phyloP scores from a whole-genome alignment of 2,113 vertebrate genomes.

The Aegotheles bennettii region DNA sequence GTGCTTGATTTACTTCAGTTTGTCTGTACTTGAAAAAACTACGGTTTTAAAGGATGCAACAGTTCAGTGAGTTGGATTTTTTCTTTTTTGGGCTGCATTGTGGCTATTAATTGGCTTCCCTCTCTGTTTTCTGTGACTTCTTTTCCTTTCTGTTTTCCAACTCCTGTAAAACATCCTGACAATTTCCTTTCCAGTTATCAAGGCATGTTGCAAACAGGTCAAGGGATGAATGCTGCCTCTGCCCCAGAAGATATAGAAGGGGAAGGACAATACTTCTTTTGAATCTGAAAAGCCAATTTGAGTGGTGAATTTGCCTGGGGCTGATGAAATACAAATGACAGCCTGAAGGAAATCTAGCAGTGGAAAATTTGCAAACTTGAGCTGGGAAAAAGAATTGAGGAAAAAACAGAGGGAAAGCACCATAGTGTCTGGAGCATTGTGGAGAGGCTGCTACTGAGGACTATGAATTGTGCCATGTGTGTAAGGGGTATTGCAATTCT shows the following conservation, averaged over 20 bases:
- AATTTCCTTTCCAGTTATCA: neutral
- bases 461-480: neutral
- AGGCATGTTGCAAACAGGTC: neutral
- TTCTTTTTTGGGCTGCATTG: neutral
- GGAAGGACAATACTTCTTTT: neutral
- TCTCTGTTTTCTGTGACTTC: neutral
- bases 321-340: neutral
- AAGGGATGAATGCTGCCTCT: accelerated
- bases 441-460: neutral
- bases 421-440: neutral
- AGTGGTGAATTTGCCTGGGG: accelerated
- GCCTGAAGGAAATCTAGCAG: neutral
- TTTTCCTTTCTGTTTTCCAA: neutral
- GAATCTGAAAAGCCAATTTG: neutral
- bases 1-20: neutral
- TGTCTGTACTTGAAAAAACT: neutral
- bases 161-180: neutral
- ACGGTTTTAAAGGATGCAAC: neutral
- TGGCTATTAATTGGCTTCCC: neutral
- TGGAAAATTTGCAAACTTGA: neutral
- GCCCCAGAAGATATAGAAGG: accelerated
- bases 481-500: neutral
- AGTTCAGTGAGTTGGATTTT: neutral
- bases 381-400: neutral
- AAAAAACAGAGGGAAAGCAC: neutral